Base-by-base conservation (phyloP, 2,888 invertebrate species). In the Eupithecia vulgata region DNA sequence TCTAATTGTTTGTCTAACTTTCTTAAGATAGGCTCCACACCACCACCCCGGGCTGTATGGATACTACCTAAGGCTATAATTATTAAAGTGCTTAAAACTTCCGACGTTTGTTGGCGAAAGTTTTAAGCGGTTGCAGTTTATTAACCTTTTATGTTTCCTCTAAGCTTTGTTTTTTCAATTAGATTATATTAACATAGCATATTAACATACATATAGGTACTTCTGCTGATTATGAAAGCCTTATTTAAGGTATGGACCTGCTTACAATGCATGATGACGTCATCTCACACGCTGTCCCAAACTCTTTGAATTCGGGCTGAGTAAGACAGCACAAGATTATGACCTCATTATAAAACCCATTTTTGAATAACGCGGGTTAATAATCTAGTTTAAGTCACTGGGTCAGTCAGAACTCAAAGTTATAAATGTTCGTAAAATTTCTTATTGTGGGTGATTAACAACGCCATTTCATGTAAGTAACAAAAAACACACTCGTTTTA, bases 61-160 rank as follows among this genome's bases (percentile, higher is more conserved):
- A 5, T 57, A 5, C 12, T 57, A 25, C 21, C 8, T 17, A 2
- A 61, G 37, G 45, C 67, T 48, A 52, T 73, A 73, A 62, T 73
- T 70, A 70, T 70, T 61, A 25, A 42, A 68, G 70, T 65, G 72
- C 67, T 67, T 67, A 61, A 68, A 68, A 59, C 25, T 68, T 61
- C 17, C 37, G 25, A 61, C 59, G 40, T 67, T 74, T 71, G 68
- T 71, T 45, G 48, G 68, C 68, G 48, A 40, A 71, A 71, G 57
- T 73, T 74, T 71, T 68, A 74, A 71, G 65, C 68, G 59, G 59
- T 48, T 68, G 67, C 21, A 68, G 68, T 68, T 68, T 57, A 61
- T 62, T 57, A 64, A 25, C 67, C 35, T 66, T 68, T 57, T 21
- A 62, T 67, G 30, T 37, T 73, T 70, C 15, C 37, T 37, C 25